Evolutionary conservation across 2,797 vertebrate genomes (phyloP), one percentile per base, ranked within the genome.

Genomic region (Cyprinodon diabolis): DNA sequence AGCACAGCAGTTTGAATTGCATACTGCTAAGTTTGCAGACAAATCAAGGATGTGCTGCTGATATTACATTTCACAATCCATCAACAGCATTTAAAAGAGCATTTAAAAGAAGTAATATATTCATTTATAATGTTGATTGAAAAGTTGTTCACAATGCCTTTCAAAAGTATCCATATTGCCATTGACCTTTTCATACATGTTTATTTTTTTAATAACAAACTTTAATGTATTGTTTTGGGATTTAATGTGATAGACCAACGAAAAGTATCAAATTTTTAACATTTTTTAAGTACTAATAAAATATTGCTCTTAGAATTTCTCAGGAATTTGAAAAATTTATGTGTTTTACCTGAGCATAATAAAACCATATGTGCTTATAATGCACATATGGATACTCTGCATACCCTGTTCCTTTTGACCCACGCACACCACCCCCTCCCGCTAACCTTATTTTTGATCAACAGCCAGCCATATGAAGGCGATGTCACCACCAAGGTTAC

Each of bases 401-500:
- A 92, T 93, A 90, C 94, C 92, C 90, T 91, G 84, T 85, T 88
- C 90, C 91, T 87, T 43, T 84, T 84, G 69, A 77, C 80, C 84
- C 84, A 74, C 78, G 72, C 78, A 85, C 84, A 78, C 63, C 79
- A 54, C 79, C 78, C 52, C 74, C 80, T 37, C 71, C 48, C 68
- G 65, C 79, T 74, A 43, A 77, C 74, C 81, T 83, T 78, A 72
- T 79, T 90, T 88, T 90, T 95, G 94, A 95, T 95, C 90, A 95
- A 95, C 95, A 94, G 93, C 92, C 70, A 85, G 90, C 79, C 84
- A 67, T 86, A 93, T 92, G 87, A 87, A 94, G 91, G 89, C 88
- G 86, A 90, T 89, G 90, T 90, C 85, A 80, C 92, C 91, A 91
- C 91, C 95, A 95, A 95, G 95, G 95, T 95, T 94, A 95, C 91